Percentiles rank a stretch among this genome's conserved stretches.
phyloP scores from a whole-genome alignment of 1,140 invertebrate species.

The Trachelipus rathkii region DNA sequence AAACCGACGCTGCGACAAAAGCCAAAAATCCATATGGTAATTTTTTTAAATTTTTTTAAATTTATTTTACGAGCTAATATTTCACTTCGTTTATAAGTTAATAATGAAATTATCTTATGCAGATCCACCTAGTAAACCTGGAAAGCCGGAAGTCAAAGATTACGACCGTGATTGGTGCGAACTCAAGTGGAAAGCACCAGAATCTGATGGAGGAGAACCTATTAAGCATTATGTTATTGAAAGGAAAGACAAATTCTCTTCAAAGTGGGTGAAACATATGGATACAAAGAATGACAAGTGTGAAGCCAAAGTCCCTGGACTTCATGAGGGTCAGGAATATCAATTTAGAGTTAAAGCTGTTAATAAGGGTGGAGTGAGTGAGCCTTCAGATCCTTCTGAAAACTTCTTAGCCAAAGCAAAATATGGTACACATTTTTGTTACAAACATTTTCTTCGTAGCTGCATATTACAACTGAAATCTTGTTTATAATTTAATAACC shows the following conservation, averaged over 20 bases:
- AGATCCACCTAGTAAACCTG: conserved; percentile 81
- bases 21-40: conserved; percentile 88
- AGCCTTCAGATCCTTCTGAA: conserved; percentile 80
- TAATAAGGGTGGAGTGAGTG: conserved; percentile 89
- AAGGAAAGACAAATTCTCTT: conserved; percentile 85
- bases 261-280: conserved; percentile 84
- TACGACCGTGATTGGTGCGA: conserved; percentile 84
- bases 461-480: background rate
- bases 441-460: conserved; percentile 32
- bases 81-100: too few relatives aligned
- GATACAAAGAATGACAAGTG: conserved; percentile 77
- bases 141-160: conserved; percentile 84
- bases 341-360: conserved; percentile 93
- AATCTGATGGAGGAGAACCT: conserved; percentile 86
- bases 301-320: conserved; percentile 77
- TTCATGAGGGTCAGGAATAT: conserved; percentile 91
- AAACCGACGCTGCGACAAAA: conserved; percentile 73
- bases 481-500: conserved; percentile 29
- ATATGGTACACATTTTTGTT: conserved; percentile 57
- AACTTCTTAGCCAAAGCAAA: conserved; percentile 77
- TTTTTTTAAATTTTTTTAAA: background rate
- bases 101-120: conserved; percentile 15
- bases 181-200: conserved; percentile 85
- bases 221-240: conserved; percentile 94
- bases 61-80: too few relatives aligned